Evolutionary conservation across 2,797 vertebrate species (phyloP), one percentile per base, ranked within the genome.

Genomic region (Sebastes diaconus): DNA sequence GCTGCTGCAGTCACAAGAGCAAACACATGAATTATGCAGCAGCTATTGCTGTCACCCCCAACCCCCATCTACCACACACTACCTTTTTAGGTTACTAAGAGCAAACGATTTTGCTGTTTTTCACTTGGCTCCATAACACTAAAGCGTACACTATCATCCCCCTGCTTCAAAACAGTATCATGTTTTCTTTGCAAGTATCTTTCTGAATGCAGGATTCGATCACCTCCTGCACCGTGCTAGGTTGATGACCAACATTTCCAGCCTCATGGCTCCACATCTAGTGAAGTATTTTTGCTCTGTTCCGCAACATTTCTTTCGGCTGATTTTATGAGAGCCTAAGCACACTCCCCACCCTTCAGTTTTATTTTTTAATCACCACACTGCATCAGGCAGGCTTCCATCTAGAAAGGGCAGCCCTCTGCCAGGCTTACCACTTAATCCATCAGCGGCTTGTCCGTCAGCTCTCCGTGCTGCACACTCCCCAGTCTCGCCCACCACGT

Each of bases 391-490:
- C 82, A 80, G 76, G 84, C 88, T 87, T 90, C 88, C 90, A 90
- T 93, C 90, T 87, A 92, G 88, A 90, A 90, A 94, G 90, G 93
- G 91, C 87, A 88, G 90, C 77, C 87, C 90, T 94, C 89, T 93
- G 92, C 93, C 93, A 94, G 87, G 90, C 92, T 92, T 92, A 93
- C 87, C 80, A 87, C 87, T 84, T 95, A 94, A 96, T 95, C 93
- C 91, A 92, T 90, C 93, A 90, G 74, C 81, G 29, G 90, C 88
- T 87, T 88, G 90, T 91, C 90, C 61, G 67, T 94, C 94, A 92
- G 80, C 80, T 79, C 75, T 64, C 64, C n/a, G 18, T 73, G 77
- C 79, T 72, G 85, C 90, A 88, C 93, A 80, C 87, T 85, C 86
- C 69, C 68, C 73, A 59, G 84, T 84, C 90, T 73, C 67, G 80